Base-by-base conservation (phyloP, 2,797 vertebrate genomes). In the Paguma larvata region DNA sequence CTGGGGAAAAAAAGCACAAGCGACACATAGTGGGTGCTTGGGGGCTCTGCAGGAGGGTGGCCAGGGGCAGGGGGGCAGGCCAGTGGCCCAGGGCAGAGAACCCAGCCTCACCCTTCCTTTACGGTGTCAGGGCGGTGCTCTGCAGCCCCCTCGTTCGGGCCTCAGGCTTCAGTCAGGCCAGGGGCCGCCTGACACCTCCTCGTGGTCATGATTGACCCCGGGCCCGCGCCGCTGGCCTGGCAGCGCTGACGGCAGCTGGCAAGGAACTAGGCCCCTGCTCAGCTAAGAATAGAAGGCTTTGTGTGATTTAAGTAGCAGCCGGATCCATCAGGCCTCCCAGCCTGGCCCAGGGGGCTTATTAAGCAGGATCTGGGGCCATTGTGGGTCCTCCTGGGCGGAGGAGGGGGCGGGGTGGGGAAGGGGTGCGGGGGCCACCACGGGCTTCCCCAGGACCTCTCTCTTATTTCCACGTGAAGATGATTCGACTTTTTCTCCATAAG, bases 211-310 rank as follows among this genome's bases (percentile, higher is more conserved):
- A 27, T 7, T 72, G 72, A 51, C 46, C 44, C 41, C 32, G 3
- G 21, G n/a, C 23, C 25, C 19, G 7, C 23, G 48, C 38, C 14
- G 3, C 46, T 9, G 34, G 83, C 34, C 53, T 82, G 51, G 44
- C 59, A 32, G 72, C 18, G 19, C 82, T 68, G 62, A 62, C 14
- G 34, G 44, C 62, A 68, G 68, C 85, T 68, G 18, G 44, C 62
- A 32, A 72, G 85, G 53, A 80, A 21, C 51, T 34, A 62, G 27
- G 51, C n/a, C 19, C 44, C 56, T 78, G 72, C 82, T 67, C 65
- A 27, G 91, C 96, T 94, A 95, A 97, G 94, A 97, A 98, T 95
- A 97, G 97, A 96, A 96, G 68, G 91, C 89, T 96, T 89, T 91
- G 70, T 93, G 86, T 0, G 77, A 89, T 67, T 94, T 97, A 96